Evolutionary conservation across 1,140 invertebrate genomes (phyloP).

Genomic region (Tyrophagus putrescentiae): DNA sequence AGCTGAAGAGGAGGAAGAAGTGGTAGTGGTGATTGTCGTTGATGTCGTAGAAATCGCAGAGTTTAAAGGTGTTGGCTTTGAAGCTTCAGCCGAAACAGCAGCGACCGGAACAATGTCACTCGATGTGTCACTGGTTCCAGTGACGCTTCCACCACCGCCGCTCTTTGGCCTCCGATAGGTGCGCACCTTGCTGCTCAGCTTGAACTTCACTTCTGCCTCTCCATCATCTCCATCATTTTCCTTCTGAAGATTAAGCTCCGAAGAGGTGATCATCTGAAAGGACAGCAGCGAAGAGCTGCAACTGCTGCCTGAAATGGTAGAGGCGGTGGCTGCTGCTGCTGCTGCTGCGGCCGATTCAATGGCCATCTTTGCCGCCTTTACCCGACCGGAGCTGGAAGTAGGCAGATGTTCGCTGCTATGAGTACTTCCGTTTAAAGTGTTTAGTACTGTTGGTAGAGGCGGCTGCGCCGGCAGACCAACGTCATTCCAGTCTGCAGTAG

Average conservation of each 20-base stretch:
- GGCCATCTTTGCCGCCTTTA: not conserved
- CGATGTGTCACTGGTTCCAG: not conserved
- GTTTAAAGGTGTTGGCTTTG: too few relatives aligned
- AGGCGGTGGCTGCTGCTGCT: too few relatives aligned
- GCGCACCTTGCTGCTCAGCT: conserved; percentile 7
- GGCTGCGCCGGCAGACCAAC: conserved; percentile 29
- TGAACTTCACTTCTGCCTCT: conserved; percentile 32
- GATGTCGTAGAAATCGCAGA: not conserved
- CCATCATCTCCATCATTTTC: conserved; percentile 6
- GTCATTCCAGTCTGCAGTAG: conserved; percentile 33
- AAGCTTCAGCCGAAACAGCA: too few relatives aligned
- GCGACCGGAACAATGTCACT: too few relatives aligned
- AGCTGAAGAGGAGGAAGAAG: conserved; percentile 32
- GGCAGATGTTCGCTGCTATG: too few relatives aligned
- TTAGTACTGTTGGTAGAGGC: not conserved
- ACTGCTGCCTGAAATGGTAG: too few relatives aligned
- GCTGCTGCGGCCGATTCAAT: not conserved
- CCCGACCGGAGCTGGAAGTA: too few relatives aligned
- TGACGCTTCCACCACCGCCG: not conserved
- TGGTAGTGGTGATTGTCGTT: not conserved
- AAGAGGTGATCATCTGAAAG: too few relatives aligned
- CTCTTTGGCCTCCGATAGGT: conserved; percentile 14
- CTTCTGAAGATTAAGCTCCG: not conserved
- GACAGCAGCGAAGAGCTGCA: too few relatives aligned
- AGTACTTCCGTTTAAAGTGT: not conserved